These are phyloP conservation scores for Larimichthys polyactis DNA, from an alignment of 2,113 vertebrate genomes.

Conservation along the genomic window DNA sequence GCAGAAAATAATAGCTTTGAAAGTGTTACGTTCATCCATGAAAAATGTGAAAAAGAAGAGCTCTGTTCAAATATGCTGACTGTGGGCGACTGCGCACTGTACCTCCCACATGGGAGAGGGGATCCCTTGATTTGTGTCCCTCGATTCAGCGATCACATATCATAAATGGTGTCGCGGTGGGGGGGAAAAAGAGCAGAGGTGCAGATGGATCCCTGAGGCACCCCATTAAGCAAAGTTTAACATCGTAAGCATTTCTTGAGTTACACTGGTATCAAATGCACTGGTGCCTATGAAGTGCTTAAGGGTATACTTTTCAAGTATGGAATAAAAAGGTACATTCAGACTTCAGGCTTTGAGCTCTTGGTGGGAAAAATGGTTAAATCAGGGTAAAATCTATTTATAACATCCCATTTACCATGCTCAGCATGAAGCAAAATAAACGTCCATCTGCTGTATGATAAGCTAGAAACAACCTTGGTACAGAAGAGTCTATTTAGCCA, in stretches of 20 bases:
- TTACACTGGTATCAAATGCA: conserved; percentile 71
- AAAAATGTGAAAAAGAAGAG: conserved; percentile 52
- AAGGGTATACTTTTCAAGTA: conserved; percentile 49
- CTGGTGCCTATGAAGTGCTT: conserved; percentile 43
- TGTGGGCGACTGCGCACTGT: conserved; percentile 23
- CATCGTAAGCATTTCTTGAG: conserved; percentile 69
- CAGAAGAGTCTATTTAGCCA: conserved; percentile 17
- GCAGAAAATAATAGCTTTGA: conserved; percentile 73
- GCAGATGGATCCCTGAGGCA: conserved; percentile 74
- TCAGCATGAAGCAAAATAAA: conserved; percentile 48
- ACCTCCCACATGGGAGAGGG: conserved; percentile 55
- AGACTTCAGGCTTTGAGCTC: conserved; percentile 30
- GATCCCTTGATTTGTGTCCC: conserved; percentile 72
- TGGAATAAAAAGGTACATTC: conserved; percentile 49
- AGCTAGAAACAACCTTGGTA: conserved; percentile 26
- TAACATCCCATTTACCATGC: conserved; percentile 18
- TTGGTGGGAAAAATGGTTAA: conserved; percentile 29
- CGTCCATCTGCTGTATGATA: conserved; percentile 31
- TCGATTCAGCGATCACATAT: conserved; percentile 67
- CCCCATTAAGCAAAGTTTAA: conserved; percentile 74
- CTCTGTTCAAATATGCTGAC: conserved; percentile 55
- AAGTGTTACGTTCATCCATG: conserved; percentile 56
- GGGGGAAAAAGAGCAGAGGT: conserved; percentile 42
- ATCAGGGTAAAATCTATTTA: conserved; percentile 51
- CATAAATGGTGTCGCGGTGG: conserved; percentile 40